Percentiles rank a stretch among this genome's conserved stretches.
These are phyloP conservation scores for Dasyprocta punctata DNA, from an alignment of 2,113 vertebrate genomes.

Conservation along the genomic window DNA sequence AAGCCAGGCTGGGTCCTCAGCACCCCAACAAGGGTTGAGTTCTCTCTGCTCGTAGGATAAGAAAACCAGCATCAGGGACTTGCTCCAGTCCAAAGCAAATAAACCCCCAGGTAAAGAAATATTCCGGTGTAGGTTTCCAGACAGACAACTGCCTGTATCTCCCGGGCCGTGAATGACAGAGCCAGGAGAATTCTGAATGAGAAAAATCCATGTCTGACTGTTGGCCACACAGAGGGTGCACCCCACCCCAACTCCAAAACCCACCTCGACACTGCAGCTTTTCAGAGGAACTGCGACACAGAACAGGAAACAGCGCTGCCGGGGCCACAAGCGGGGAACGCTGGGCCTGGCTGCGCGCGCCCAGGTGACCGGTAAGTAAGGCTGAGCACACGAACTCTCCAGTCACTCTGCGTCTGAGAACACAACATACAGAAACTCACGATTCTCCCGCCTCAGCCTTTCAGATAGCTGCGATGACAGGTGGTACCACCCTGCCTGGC, in stretches of 20 bases:
- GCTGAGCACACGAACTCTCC: too few relatives aligned
- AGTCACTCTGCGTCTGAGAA: too few relatives aligned
- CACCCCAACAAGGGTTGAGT: background rate
- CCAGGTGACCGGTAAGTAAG: too few relatives aligned
- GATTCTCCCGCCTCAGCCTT: background rate
- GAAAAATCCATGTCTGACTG: background rate
- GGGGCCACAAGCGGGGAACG: too few relatives aligned
- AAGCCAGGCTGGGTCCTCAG: fast-evolving
- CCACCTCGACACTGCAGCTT: fast-evolving
- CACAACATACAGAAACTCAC: background rate
- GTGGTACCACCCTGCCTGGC: background rate
- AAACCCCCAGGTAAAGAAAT: background rate
- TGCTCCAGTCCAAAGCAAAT: background rate
- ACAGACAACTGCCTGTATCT: background rate
- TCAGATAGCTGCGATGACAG: background rate
- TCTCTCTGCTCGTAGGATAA: background rate
- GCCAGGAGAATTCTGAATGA: background rate
- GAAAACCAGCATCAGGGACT: background rate
- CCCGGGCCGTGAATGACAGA: background rate
- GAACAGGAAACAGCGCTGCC: too few relatives aligned
- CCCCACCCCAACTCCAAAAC: background rate
- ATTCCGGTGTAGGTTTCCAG: background rate
- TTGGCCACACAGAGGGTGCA: fast-evolving
- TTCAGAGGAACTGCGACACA: background rate
- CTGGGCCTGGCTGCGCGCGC: too few relatives aligned